Conservation (phyloP, 2,113 vertebrate species). For the Rafetus swinhoei region DNA sequence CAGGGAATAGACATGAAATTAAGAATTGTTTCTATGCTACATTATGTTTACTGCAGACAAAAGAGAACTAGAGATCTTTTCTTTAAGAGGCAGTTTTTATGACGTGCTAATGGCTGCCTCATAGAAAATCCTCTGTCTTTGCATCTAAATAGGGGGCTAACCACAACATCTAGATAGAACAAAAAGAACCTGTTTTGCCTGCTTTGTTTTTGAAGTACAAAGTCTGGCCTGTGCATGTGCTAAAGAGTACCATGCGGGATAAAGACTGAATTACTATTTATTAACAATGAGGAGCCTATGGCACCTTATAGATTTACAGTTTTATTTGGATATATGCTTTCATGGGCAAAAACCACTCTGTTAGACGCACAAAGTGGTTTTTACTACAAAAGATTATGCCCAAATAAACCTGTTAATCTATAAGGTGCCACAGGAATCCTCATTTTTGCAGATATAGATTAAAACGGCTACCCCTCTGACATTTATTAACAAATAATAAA, state of each 20-base stretch:
- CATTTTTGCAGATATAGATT: too few species aligned
- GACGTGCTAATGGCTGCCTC: neutral
- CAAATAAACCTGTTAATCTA: too few species aligned
- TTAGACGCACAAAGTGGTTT: too few species aligned
- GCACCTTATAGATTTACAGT: too few species aligned
- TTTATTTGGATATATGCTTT: too few species aligned
- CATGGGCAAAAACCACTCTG: too few species aligned
- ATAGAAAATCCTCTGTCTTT: neutral
- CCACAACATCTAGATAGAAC: neutral
- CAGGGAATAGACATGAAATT: neutral
- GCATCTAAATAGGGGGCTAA: neutral
- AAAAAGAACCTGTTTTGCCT: neutral
- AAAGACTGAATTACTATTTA: neutral
- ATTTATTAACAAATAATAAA: neutral
- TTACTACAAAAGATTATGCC: too few species aligned
- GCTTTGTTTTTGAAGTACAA: neutral
- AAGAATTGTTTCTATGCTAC: neutral
- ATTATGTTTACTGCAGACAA: neutral
- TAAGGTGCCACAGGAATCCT: too few species aligned
- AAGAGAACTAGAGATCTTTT: neutral
- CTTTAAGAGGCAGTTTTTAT: neutral
- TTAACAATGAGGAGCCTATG: neutral
- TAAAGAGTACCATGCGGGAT: neutral
- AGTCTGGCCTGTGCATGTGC: rapidly evolving
- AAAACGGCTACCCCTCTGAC: too few species aligned